These are phyloP conservation scores for Ips nitidus DNA, from an alignment of 1,140 invertebrate species.

Conservation along the genomic window DNA sequence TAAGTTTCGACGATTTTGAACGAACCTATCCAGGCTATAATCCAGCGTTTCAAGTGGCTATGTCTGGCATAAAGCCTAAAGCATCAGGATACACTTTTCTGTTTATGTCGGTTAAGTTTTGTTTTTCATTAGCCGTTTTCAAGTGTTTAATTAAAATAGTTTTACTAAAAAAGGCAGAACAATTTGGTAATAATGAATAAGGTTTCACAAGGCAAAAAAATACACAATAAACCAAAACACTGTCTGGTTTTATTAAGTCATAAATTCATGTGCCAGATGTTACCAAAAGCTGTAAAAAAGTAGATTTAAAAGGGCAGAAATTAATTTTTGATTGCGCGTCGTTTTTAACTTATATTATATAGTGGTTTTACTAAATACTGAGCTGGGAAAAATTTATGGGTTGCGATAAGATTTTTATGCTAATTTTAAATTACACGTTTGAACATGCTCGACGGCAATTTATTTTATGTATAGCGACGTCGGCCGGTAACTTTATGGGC, in stretches of 20 bases:
- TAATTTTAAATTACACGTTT: not conserved
- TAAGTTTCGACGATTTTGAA: not conserved
- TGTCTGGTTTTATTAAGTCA: conserved; percentile 24
- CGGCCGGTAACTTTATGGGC: no score
- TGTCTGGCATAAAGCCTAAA: no score
- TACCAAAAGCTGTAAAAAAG: conserved; percentile 22
- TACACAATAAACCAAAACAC: not conserved
- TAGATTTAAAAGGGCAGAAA: conserved; percentile 21
- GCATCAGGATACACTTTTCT: no score
- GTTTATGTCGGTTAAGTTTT: no score
- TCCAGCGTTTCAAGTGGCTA: no score
- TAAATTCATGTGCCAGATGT: conserved; percentile 23
- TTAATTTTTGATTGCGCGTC: conserved; percentile 24
- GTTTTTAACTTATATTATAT: conserved; percentile 7
- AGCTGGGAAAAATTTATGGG: conserved; percentile 6
- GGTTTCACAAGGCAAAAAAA: not conserved
- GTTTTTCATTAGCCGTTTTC: no score
- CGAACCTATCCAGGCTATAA: not conserved
- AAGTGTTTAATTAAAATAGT: not conserved
- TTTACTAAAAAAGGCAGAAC: not conserved
- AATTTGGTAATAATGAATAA: not conserved
- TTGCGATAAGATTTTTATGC: conserved; percentile 7
- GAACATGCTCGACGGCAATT: not conserved
- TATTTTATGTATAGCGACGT: not conserved
- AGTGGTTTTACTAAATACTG: conserved; percentile 21